Evolutionary conservation across 2,113 vertebrate species (phyloP).

Genomic region (Takifugu bimaculatus): DNA sequence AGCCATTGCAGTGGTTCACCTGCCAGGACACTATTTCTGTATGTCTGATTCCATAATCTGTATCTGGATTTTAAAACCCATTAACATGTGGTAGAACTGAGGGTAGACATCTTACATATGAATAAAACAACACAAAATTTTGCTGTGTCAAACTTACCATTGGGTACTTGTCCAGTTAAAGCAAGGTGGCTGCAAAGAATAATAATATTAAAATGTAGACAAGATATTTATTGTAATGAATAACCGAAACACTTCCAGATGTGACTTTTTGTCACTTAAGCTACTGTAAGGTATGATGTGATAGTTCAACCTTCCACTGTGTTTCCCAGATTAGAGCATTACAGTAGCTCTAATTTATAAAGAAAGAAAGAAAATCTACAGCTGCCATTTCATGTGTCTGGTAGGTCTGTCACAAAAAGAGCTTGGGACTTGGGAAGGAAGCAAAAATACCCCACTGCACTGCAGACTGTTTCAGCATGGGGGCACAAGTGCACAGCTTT

Average conservation of each 20-base stretch:
- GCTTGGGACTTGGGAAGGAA: conserved; percentile 8
- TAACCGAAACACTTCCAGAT: not conserved
- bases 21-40: not conserved
- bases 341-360: not conserved
- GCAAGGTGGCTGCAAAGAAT: conserved; percentile 64
- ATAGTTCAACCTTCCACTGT: not conserved
- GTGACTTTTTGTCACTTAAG: not conserved
- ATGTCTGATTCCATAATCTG: not conserved
- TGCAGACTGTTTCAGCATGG: conserved; percentile 3
- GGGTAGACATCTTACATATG: not conserved
- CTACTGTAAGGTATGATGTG: not conserved
- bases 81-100: no score
- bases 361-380: not conserved
- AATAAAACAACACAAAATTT: not conserved
- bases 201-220: conserved; percentile 13
- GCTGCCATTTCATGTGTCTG: not conserved
- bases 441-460: conserved; percentile 1
- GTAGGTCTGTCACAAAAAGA: not conserved
- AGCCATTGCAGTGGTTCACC: no score
- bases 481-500: conserved; percentile 7
- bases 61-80: not conserved
- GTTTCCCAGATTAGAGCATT: not conserved
- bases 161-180: conserved; percentile 61
- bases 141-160: conserved; percentile 55
- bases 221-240: not conserved